Base-by-base conservation (phyloP, 2,888 invertebrate genomes). In the Mesorhabditis sp. region DNA sequence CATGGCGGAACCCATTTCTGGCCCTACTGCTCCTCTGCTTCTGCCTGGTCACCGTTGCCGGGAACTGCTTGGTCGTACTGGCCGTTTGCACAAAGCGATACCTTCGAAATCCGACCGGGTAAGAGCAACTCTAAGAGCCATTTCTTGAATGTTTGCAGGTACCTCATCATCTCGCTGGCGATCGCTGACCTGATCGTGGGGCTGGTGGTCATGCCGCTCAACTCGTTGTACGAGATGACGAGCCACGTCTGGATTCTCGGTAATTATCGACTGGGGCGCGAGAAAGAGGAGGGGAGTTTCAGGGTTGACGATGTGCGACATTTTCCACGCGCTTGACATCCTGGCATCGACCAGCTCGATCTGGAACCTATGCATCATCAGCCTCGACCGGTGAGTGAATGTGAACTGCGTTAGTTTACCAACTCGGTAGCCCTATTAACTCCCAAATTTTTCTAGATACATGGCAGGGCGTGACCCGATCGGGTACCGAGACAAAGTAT, bases 401-500 rank as follows among this genome's bases (percentile, higher is more conserved):
- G 13, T 41, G 7, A 15, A 15, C 41, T 44, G 43, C 28, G 2
- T 13, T 66, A 15, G 58, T 66, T 58, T 58, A 58, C 6, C 15
- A 41, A n/a, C 43, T 43, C 42, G 41, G 4, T 13, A 42, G 45
- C 10, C 10, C 43, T 7, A 45, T 43, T 96, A 83, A 94, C 94
- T 0, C 87, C 96, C 82, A n/a, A 50, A 96, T 96, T 87, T 90
- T 95, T 77, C 62, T 58, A 80, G 80, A 28, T 98, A 97, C 87
- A 95, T 96, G 95, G 97, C 97, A 65, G 97, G 97, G 75, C 95
- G 95, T 13, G 95, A 97, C 88, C 97, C 98, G 0, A 95, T 98
- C 79, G 93, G 93, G 66, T 98, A 98, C 88, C 95, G 96, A 2
- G 93, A 92, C 88, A 90, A 92, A 75, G 96, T 98, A 93, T 94